Evolutionary conservation across 2,888 invertebrate genomes (phyloP).

Genomic region (Drosophila tanythrix): DNA sequence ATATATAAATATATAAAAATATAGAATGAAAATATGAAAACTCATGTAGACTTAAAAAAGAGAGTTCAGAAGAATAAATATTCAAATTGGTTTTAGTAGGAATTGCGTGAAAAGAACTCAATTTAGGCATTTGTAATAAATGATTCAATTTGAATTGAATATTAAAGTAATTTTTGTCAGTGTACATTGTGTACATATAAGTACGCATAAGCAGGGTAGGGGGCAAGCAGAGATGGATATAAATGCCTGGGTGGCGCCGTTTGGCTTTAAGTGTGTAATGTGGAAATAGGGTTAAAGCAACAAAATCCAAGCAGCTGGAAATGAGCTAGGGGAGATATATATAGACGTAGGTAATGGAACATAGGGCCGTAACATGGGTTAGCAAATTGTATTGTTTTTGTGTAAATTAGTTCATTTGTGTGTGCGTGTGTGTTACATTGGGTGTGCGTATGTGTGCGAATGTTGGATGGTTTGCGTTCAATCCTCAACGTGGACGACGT

Average conservation of each 20-base stretch:
- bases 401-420: constrained; percentile 74
- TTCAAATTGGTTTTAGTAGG: neutral
- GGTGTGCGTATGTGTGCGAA: neutral
- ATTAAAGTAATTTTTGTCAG: constrained; percentile 17
- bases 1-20: neutral
- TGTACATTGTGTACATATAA: constrained; percentile 24
- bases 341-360: constrained; percentile 6
- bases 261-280: constrained; percentile 64
- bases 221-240: constrained; percentile 48
- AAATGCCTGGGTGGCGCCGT: constrained; percentile 77
- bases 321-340: constrained; percentile 19
- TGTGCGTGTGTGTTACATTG: neutral
- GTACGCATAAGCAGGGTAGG: neutral
- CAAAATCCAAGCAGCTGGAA: constrained; percentile 41
- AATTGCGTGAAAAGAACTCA: neutral
- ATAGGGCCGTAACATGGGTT: constrained; percentile 66
- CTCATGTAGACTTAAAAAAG: too few species aligned
- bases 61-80: neutral
- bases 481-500: constrained; percentile 68
- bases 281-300: constrained; percentile 66
- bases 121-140: neutral
- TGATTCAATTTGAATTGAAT: neutral
- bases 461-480: constrained; percentile 30
- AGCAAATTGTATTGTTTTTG: constrained; percentile 79
- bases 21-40: neutral